Evolutionary conservation across 2,888 invertebrate species (phyloP).

Genomic region (Drosophila bunnanda): DNA sequence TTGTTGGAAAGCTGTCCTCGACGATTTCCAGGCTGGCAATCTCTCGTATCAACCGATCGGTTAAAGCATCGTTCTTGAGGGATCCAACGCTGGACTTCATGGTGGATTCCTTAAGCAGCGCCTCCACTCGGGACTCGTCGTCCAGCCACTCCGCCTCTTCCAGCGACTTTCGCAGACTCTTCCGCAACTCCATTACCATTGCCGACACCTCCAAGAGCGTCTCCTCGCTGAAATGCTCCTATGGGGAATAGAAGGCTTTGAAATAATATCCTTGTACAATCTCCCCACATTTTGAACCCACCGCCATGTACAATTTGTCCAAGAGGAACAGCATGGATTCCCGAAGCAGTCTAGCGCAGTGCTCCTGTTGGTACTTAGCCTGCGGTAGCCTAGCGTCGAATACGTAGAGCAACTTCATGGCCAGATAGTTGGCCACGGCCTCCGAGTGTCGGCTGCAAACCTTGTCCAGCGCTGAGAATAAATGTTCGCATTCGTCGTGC

Average conservation of each 20-base stretch:
- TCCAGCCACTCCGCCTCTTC: constrained; percentile 81
- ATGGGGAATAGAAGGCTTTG: not conserved
- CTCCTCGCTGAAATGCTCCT: constrained; percentile 73
- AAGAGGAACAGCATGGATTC: constrained; percentile 58
- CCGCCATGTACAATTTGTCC: constrained; percentile 75
- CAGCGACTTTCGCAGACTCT: constrained; percentile 64
- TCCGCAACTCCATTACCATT: constrained; percentile 74
- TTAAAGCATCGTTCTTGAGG: constrained; percentile 55
- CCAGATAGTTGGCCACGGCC: constrained; percentile 82
- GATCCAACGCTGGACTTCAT: constrained; percentile 68
- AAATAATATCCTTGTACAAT: not conserved
- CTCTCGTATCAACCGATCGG: constrained; percentile 66
- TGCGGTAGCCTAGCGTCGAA: constrained; percentile 75
- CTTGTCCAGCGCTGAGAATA: constrained; percentile 68
- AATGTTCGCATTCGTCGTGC: constrained; percentile 62
- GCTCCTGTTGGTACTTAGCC: constrained; percentile 69
- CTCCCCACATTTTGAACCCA: constrained; percentile 39
- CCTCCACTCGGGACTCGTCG: constrained; percentile 70
- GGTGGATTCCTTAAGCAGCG: constrained; percentile 74
- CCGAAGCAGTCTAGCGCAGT: constrained; percentile 56
- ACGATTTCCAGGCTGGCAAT: constrained; percentile 61
- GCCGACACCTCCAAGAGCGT: constrained; percentile 58
- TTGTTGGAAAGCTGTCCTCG: constrained; percentile 66
- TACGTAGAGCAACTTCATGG: constrained; percentile 74
- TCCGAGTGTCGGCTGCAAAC: constrained; percentile 63